phyloP scores from a whole-genome alignment of 2,888 invertebrate species.

The Drosophila sordidula region DNA sequence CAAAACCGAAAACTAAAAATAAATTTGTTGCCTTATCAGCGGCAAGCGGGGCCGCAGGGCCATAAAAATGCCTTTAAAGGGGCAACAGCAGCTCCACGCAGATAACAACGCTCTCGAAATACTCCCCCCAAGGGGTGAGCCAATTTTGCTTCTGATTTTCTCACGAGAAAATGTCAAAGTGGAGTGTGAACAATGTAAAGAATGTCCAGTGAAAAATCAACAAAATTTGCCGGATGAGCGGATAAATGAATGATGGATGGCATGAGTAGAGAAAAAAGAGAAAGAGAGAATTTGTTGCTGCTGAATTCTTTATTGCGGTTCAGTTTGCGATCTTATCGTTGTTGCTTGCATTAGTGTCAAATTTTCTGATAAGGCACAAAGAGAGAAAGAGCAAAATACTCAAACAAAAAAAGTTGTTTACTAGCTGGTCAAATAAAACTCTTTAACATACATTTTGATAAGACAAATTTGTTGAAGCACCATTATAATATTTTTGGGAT shows the following conservation, averaged over 20 bases:
- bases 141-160: background rate
- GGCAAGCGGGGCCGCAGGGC: conserved; percentile 19
- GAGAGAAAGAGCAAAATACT: background rate
- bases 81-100: conserved; percentile 10
- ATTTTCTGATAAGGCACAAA: conserved; percentile 7
- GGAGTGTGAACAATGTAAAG: background rate
- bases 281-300: background rate
- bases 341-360: conserved; percentile 10
- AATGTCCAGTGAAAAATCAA: background rate
- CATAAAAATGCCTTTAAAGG: conserved; percentile 25
- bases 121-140: no score
- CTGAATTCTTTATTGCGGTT: background rate
- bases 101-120: conserved; percentile 35
- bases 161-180: conserved; percentile 8
- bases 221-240: conserved; percentile 13
- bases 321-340: conserved; percentile 8
- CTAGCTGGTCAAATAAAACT: no score
- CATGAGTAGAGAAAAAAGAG: no score
- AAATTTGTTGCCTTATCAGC: conserved; percentile 40
- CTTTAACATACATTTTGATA: no score
- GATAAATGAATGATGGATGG: conserved; percentile 10
- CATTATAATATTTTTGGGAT: no score
- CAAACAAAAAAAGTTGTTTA: no score
- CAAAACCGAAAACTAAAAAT: conserved; percentile 43
- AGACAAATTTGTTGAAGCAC: no score